Base-by-base conservation (phyloP, 2,113 vertebrate genomes). In the Chaetodon trifascialis region DNA sequence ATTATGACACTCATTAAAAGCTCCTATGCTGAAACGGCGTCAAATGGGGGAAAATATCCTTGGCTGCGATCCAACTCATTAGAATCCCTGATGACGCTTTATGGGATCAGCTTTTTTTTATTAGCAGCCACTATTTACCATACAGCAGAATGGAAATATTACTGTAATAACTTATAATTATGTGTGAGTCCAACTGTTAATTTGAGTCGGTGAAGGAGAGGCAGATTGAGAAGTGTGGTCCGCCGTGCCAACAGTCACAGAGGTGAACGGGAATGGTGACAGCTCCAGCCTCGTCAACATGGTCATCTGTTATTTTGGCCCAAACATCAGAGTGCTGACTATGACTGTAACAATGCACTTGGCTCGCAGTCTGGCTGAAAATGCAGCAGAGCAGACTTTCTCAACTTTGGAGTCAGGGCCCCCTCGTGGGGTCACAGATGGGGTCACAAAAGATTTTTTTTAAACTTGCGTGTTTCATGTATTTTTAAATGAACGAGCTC, bases 1-100 rank as follows among this genome's bases (percentile, higher is more conserved):
- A 95, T 94, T 92, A 90, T 86, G 86, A 87, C 83, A 90, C 89
- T 93, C 90, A 91, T 94, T 94, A 94, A 93, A 93, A 85, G 85
- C 75, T 91, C 87, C 88, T 86, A 73, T 77, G 84, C 79, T 87
- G 82, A 93, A 93, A 89, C 79, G 69, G 76, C 70, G 67, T 92
- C 88, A 92, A 91, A 90, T 76, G 84, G 89, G 90, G 91, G 87
- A 11, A 91, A 88, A 93, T 89, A 89, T 90, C 69, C 69, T 88
- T 93, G 93, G 93, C 91, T 88, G 55, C 38, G 0, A 52, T 91
- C 91, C 94, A 95, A 86, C 80, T 94, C 91, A 94, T 95, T 94
- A 94, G 83, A 92, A 81, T 90, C 88, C 79, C 75, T 65, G 76
- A 88, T 91, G 87, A 86, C 71, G 71, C 89, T 93, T 94, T 91